Conservation (phyloP, 1,140 invertebrate genomes). For the Goniozus legneri region DNA sequence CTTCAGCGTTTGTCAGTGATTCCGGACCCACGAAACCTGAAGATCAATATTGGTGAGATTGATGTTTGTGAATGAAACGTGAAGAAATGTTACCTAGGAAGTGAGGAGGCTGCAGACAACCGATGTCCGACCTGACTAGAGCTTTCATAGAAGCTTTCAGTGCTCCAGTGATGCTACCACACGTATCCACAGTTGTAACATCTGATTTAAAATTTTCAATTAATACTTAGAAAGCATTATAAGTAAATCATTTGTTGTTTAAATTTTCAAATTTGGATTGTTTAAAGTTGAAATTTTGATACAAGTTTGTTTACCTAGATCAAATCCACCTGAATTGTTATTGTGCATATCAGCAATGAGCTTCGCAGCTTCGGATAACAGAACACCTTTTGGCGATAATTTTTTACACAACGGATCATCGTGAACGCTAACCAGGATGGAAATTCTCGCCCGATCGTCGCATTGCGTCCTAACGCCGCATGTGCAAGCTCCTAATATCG, state of each 20-base stretch:
- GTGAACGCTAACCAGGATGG: conserved; percentile 38
- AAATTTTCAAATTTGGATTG: too few species aligned
- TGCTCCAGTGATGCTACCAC: conserved; percentile 41
- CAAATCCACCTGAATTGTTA: conserved; percentile 33
- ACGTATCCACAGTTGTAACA: conserved; percentile 44
- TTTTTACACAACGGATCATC: conserved; percentile 39
- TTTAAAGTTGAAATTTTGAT: too few species aligned
- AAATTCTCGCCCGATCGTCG: conserved; percentile 30
- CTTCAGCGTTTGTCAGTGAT: conserved; percentile 38
- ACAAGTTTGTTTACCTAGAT: conserved; percentile 33
- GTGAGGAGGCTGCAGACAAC: conserved; percentile 44
- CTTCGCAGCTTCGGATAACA: conserved; percentile 43
- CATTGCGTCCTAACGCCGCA: conserved; percentile 43
- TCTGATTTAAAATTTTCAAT: conserved; percentile 23
- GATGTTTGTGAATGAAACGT: background rate
- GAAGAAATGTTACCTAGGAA: conserved; percentile 38
- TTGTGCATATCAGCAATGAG: conserved; percentile 40
- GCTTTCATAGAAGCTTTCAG: conserved; percentile 46
- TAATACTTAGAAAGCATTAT: background rate
- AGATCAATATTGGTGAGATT: background rate
- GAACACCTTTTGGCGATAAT: conserved; percentile 38
- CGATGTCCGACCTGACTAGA: conserved; percentile 41
- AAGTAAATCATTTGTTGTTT: too few species aligned
- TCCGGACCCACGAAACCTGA: conserved; percentile 51
- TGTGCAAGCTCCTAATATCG: conserved; percentile 35